Evolutionary conservation across 1,140 invertebrate species (phyloP).

Genomic region (Drosophila melanica): DNA sequence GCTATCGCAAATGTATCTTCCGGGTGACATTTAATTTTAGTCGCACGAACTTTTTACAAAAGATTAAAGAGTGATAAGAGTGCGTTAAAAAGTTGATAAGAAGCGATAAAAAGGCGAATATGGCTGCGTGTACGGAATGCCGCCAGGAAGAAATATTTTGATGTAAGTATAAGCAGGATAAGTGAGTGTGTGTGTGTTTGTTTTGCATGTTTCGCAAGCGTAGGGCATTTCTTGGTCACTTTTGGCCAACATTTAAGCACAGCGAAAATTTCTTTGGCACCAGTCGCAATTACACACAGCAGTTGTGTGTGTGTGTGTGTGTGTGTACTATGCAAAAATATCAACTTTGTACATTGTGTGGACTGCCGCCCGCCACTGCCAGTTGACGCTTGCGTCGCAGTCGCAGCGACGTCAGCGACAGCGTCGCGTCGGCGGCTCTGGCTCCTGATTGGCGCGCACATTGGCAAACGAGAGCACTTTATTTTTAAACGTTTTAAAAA

Average conservation of each 20-base stretch:
- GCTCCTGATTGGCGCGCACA: constrained; percentile 79
- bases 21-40: neutral
- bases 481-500: constrained; percentile 82
- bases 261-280: constrained; percentile 38
- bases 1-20: neutral
- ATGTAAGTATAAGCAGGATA: neutral
- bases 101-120: no score
- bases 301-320: constrained; percentile 9
- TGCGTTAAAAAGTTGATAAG: no score
- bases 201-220: constrained; percentile 1
- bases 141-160: no score
- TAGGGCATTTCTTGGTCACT: constrained; percentile 23
- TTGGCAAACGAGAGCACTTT: constrained; percentile 82
- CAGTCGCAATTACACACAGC: constrained; percentile 7
- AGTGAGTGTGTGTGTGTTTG: neutral
- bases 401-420: constrained; percentile 5
- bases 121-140: neutral
- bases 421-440: constrained; percentile 14
- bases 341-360: constrained; percentile 22
- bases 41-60: no score
- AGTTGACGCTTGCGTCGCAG: neutral
- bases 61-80: neutral
- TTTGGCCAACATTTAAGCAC: constrained; percentile 39
- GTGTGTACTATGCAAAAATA: constrained; percentile 24
- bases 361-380: constrained; percentile 2